These are phyloP conservation scores for Spizaetus ornatus DNA, from an alignment of 2,113 vertebrate genomes.

Conservation along the genomic window DNA sequence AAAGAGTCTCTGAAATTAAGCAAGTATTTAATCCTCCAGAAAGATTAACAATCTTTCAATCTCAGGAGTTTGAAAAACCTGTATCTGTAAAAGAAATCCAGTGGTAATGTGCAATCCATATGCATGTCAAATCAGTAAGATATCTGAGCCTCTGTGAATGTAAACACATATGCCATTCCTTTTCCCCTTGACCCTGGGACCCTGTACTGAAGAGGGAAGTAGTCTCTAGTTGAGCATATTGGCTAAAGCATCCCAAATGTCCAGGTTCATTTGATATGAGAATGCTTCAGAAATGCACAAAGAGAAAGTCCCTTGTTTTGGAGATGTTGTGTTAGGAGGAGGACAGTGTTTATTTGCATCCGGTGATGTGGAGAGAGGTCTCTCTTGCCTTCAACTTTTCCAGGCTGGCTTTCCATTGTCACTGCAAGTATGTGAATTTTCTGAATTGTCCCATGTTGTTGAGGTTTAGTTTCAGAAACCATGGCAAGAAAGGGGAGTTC, in stretches of 20 bases:
- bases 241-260: not conserved
- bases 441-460: not conserved
- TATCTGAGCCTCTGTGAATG: slow-evolving; percentile 11
- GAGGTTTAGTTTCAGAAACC: not conserved
- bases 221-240: not conserved
- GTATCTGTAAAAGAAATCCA: not conserved
- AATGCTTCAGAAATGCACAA: not conserved
- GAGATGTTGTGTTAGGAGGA: not conserved
- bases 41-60: not conserved
- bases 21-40: not conserved
- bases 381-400: not conserved
- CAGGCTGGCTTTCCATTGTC: not conserved
- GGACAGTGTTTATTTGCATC: not conserved
- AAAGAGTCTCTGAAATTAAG: not conserved
- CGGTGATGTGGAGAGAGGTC: not conserved
- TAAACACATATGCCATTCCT: not conserved
- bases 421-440: not conserved
- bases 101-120: not conserved
- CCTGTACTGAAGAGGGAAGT: not conserved
- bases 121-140: slow-evolving; percentile 26
- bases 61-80: not conserved
- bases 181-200: not conserved
- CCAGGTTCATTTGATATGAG: not conserved
- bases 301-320: not conserved
- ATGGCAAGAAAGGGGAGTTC: not conserved